Evolutionary conservation across 2,888 invertebrate genomes (phyloP).

Genomic region (Acanthacorydalis orientalis): DNA sequence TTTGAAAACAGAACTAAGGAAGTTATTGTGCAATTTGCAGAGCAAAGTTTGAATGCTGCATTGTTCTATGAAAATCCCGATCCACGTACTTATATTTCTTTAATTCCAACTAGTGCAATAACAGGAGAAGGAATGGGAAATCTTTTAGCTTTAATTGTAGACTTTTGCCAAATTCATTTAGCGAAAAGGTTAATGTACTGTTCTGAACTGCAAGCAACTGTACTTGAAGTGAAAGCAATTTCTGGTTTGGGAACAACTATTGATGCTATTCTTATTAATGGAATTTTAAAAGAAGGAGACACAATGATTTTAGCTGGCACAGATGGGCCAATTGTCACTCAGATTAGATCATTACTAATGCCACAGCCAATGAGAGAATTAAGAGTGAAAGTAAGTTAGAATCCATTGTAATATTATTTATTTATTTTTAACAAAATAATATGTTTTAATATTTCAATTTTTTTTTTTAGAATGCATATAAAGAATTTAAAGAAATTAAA

Average conservation of each 20-base stretch:
- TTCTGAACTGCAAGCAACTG: conserved; percentile 78
- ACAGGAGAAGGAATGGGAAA: conserved; percentile 99
- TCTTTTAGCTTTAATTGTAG: conserved; percentile 80
- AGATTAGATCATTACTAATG: conserved; percentile 91
- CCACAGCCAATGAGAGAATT: conserved; percentile 96
- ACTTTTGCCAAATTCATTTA: conserved; percentile 78
- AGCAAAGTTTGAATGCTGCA: conserved; percentile 91
- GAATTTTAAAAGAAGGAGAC: conserved; percentile 82
- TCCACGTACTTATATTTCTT: conserved; percentile 77
- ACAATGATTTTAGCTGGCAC: conserved; percentile 92
- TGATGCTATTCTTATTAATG: conserved; percentile 96
- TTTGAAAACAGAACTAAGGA: conserved; percentile 82
- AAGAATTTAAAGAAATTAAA: conserved; percentile 83
- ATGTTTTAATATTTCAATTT: conserved; percentile 2
- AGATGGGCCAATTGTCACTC: conserved; percentile 95
- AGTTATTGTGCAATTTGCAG: conserved; percentile 83
- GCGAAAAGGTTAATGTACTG: conserved; percentile 82
- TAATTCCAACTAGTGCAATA: conserved; percentile 95
- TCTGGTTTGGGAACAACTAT: conserved; percentile 96
- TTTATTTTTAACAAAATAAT: not conserved
- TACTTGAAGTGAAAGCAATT: conserved; percentile 85
- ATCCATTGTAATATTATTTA: not conserved
- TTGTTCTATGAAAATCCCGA: conserved; percentile 94
- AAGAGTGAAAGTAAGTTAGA: conserved; percentile 65
- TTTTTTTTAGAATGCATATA: conserved; percentile 61